Percentiles rank a stretch among this genome's conserved stretches.
These are phyloP conservation scores for Archivesica marissinica DNA, from an alignment of 1,140 invertebrate genomes.

Conservation along the genomic window DNA sequence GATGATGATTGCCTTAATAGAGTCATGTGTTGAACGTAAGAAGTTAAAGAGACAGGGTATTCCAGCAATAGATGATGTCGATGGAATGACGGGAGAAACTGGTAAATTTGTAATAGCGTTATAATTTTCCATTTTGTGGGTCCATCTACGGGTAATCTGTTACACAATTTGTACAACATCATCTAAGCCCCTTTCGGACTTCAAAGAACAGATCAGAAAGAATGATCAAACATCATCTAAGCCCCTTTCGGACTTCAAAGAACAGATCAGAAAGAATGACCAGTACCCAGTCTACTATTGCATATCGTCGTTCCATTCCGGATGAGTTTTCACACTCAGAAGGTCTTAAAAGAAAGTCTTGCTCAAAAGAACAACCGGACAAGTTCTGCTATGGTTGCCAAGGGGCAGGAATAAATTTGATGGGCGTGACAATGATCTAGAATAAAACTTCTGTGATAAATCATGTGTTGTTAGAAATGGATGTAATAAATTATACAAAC, in stretches of 20 bases:
- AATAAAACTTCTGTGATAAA: too few relatives aligned
- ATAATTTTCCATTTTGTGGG: background rate
- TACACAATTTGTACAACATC: background rate
- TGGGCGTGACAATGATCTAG: too few relatives aligned
- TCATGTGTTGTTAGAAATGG: too few relatives aligned
- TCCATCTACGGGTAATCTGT: background rate
- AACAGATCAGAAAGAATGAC: background rate
- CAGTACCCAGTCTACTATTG: too few relatives aligned
- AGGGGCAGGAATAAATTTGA: too few relatives aligned
- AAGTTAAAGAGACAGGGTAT: slow-evolving; percentile 43
- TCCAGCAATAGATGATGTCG: slow-evolving; percentile 64
- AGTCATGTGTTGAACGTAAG: slow-evolving; percentile 89
- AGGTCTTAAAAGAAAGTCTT: background rate
- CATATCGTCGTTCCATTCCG: too few relatives aligned
- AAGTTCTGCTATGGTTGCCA: too few relatives aligned
- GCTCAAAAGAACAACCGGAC: too few relatives aligned
- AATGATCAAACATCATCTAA: background rate
- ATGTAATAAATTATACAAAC: background rate
- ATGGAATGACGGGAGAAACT: slow-evolving; percentile 57
- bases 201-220: background rate
- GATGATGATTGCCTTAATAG: slow-evolving; percentile 96
- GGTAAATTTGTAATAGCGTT: background rate
- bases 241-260: background rate
- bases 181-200: background rate
- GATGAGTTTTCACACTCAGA: too few relatives aligned